These are phyloP conservation scores for Clavelina lepadiformis DNA, from an alignment of 23 tunicate species.

Conservation along the genomic window DNA sequence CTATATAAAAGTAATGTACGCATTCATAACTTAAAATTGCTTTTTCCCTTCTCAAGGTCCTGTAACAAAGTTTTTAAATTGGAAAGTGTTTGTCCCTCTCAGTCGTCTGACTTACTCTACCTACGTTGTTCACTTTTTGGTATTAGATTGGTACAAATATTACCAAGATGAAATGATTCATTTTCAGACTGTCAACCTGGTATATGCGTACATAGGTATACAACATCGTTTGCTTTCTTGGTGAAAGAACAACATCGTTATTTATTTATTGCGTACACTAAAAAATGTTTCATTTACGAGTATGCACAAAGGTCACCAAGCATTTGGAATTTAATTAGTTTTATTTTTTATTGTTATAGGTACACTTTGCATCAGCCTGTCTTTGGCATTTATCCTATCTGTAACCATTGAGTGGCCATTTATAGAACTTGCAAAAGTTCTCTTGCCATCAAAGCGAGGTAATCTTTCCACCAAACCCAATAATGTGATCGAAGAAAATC, in stretches of 20 bases:
- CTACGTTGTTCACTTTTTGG: slow-evolving; percentile 37
- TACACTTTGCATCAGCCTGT: slow-evolving; percentile 19
- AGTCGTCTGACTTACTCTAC: slow-evolving; percentile 44
- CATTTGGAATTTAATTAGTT: background rate
- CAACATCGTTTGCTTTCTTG: background rate
- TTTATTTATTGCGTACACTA: no score
- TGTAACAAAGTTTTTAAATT: slow-evolving; percentile 27
- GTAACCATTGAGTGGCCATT: slow-evolving; percentile 47
- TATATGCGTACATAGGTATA: slow-evolving; percentile 36
- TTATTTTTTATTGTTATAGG: slow-evolving; percentile 19
- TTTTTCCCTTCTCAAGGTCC: slow-evolving; percentile 14
- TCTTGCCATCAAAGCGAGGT: slow-evolving; percentile 5
- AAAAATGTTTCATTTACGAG: no score
- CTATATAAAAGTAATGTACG: background rate
- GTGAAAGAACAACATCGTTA: no score
- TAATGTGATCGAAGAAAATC: no score
- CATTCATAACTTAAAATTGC: background rate
- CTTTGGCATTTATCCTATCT: slow-evolving; percentile 23
- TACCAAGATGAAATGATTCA: slow-evolving; percentile 29
- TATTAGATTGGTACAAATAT: slow-evolving; percentile 31
- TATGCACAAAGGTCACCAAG: no score
- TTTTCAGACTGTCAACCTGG: slow-evolving; percentile 17
- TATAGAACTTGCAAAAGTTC: slow-evolving; percentile 17
- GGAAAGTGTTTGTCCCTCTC: slow-evolving; percentile 40
- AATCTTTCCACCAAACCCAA: no score